phyloP scores from a whole-genome alignment of 2,888 invertebrate species.

The Mechanitis messenoides region DNA sequence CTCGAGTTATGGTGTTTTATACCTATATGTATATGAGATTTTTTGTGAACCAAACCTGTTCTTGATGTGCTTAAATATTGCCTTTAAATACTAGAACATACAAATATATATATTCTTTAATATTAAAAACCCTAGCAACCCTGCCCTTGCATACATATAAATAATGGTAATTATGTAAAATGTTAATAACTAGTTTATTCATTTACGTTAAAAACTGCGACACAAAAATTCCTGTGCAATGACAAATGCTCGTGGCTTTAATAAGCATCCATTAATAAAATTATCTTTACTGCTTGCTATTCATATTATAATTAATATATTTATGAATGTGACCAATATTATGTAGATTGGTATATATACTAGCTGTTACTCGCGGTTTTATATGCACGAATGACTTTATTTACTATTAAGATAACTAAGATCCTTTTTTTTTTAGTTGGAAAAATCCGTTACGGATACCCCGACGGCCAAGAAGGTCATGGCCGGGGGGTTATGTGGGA shows the following conservation, averaged over 20 bases:
- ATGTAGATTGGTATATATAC: too few species aligned
- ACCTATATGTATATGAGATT: background rate
- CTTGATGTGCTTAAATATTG: too few species aligned
- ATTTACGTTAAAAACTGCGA: slow-evolving; percentile 20
- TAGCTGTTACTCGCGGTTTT: too few species aligned
- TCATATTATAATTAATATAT: background rate
- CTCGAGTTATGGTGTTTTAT: background rate
- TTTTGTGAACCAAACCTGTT: too few species aligned
- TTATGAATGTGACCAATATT: too few species aligned
- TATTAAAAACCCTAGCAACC: background rate
- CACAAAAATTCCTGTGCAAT: slow-evolving; percentile 19
- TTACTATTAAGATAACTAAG: too few species aligned
- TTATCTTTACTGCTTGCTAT: slow-evolving; percentile 15
- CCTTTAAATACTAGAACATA: too few species aligned
- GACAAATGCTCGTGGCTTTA: slow-evolving; percentile 27
- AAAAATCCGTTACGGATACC: too few species aligned
- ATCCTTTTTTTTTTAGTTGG: too few species aligned
- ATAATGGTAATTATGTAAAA: slow-evolving; percentile 1
- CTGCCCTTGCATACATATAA: background rate
- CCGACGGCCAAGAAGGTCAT: too few species aligned
- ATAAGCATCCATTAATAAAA: slow-evolving; percentile 23
- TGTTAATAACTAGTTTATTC: slow-evolving; percentile 18
- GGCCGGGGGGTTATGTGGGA: too few species aligned
- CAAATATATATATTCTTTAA: background rate
- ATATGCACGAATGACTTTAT: too few species aligned